phyloP scores from a whole-genome alignment of 2,888 invertebrate genomes.

The Thyatira batis region DNA sequence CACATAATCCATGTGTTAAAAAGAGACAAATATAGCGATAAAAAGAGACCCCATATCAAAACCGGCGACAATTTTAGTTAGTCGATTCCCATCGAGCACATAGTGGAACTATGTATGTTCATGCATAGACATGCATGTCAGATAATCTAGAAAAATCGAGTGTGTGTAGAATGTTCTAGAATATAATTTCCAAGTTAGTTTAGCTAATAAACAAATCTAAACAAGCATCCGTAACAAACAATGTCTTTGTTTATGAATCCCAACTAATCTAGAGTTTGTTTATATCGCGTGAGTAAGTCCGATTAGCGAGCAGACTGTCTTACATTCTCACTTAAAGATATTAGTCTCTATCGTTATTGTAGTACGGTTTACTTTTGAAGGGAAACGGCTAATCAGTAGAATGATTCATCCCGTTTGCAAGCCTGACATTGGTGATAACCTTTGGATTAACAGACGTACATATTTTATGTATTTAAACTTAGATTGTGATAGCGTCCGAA shows the following conservation, averaged over 20 bases:
- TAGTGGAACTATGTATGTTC: too few species aligned
- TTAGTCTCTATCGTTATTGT: not conserved
- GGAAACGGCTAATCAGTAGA: not conserved
- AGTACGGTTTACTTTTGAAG: not conserved
- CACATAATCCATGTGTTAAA: too few species aligned
- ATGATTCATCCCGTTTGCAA: not conserved
- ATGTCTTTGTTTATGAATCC: not conserved
- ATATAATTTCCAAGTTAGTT: too few species aligned
- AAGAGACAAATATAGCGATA: too few species aligned
- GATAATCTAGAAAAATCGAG: too few species aligned
- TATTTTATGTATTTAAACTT: constrained; percentile 1
- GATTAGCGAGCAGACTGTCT: not conserved
- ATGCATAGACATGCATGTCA: too few species aligned
- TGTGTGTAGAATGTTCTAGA: too few species aligned
- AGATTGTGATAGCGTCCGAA: constrained; percentile 9
- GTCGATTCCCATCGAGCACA: too few species aligned
- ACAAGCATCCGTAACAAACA: not conserved
- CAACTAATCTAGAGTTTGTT: not conserved
- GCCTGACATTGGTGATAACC: constrained; percentile 13
- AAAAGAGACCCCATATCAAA: too few species aligned
- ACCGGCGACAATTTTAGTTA: too few species aligned
- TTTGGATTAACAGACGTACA: constrained; percentile 13
- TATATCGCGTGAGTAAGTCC: not conserved
- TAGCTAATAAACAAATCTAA: too few species aligned
- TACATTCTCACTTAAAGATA: not conserved